Conservation (phyloP, 2,888 invertebrate species). For the Nemoura dubitans region DNA sequence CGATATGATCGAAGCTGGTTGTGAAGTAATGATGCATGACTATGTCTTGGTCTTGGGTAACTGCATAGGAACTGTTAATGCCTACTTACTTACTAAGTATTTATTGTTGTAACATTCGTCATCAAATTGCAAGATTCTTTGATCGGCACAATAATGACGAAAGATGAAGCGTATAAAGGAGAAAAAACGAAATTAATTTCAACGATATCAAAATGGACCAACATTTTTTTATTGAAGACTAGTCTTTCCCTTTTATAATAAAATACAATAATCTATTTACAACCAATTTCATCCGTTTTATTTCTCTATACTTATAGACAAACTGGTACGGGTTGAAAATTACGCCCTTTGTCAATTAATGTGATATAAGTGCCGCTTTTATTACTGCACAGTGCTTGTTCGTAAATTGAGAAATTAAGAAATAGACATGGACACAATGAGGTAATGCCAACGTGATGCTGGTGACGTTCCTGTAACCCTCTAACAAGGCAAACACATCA, state of each 20-base stretch:
- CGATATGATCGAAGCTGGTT: not conserved
- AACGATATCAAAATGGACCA: not conserved
- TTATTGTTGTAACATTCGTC: slow-evolving; percentile 12
- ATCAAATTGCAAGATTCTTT: not conserved
- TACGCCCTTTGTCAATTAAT: not conserved
- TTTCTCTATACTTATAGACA: not conserved
- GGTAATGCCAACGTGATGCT: not conserved
- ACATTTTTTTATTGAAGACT: not conserved
- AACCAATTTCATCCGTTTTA: not conserved
- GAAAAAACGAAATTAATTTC: not conserved
- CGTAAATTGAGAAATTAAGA: not conserved
- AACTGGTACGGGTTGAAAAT: not conserved
- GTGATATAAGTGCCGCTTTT: not conserved
- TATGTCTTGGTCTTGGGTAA: not conserved
- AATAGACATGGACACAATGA: not conserved
- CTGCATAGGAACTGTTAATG: not conserved
- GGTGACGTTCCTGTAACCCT: not conserved
- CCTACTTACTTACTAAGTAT: too few species aligned
- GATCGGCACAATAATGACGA: not conserved
- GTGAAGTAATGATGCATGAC: not conserved
- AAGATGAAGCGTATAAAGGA: not conserved
- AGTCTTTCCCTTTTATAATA: not conserved
- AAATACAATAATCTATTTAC: not conserved
- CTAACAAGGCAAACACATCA: not conserved
- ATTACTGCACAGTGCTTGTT: not conserved